Conservation (phyloP, 2,888 invertebrate genomes). For the Cerastis rubricosa region DNA sequence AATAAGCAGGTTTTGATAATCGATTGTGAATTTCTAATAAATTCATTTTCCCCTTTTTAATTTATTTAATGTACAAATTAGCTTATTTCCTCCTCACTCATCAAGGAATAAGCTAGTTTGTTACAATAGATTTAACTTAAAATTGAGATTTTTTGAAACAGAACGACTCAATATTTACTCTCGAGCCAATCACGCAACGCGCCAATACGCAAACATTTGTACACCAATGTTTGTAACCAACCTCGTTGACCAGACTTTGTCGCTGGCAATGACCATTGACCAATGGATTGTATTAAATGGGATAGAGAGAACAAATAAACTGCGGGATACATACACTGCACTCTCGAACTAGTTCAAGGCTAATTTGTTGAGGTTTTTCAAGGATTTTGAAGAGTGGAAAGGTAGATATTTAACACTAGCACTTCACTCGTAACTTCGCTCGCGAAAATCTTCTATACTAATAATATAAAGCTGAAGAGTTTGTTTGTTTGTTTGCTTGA, state of each 20-base stretch:
- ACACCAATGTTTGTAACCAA: slow-evolving; percentile 42
- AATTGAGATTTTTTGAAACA: background rate
- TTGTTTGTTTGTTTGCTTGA: no score
- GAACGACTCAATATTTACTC: slow-evolving; percentile 3
- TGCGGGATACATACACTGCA: background rate
- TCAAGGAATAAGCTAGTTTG: no score
- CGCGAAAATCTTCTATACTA: no score
- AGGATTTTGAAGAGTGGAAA: background rate
- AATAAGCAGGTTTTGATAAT: no score
- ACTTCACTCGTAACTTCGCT: no score
- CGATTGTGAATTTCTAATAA: no score
- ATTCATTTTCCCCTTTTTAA: no score
- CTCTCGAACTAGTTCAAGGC: background rate
- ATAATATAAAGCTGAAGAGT: no score
- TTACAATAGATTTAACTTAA: no score
- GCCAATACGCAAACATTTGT: slow-evolving; percentile 36
- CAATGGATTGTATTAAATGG: slow-evolving; percentile 47
- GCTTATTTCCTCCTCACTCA: no score
- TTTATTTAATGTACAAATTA: no score
- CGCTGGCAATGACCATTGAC: slow-evolving; percentile 27
- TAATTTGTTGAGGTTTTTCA: background rate
- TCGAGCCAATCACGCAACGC: background rate
- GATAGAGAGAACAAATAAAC: slow-evolving; percentile 45
- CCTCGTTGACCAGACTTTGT: slow-evolving; percentile 58
- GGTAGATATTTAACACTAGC: background rate